Conservation (phyloP, 2,888 invertebrate species). For the Julus scanicus region DNA sequence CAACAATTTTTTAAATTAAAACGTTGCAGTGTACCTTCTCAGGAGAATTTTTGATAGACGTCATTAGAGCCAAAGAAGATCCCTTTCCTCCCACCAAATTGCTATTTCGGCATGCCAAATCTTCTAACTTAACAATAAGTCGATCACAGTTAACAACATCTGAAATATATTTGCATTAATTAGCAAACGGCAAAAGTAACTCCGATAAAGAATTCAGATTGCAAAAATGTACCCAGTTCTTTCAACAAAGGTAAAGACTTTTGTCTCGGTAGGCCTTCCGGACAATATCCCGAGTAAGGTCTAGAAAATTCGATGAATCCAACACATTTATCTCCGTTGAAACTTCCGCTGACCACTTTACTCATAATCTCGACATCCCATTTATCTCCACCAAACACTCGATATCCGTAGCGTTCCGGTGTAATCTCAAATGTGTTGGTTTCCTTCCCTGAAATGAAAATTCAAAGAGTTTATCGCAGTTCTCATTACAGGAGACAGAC, state of each 20-base stretch:
- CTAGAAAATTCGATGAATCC: constrained; percentile 9
- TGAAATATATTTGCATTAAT: not conserved
- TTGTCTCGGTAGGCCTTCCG: not conserved
- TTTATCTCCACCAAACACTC: not conserved
- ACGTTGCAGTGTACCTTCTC: not conserved
- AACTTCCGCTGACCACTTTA: constrained; percentile 6
- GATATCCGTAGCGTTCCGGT: not conserved
- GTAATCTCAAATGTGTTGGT: not conserved
- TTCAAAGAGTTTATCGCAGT: not conserved
- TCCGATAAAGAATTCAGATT: not conserved
- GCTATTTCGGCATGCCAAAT: constrained; percentile 60
- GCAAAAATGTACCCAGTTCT: constrained; percentile 25
- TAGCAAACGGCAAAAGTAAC: not conserved
- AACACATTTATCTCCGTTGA: constrained; percentile 23
- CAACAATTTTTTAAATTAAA: too few relatives aligned
- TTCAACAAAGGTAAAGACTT: not conserved
- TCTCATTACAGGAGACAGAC: too few relatives aligned
- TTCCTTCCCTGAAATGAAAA: not conserved
- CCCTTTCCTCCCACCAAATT: constrained; percentile 57
- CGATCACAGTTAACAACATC: not conserved
- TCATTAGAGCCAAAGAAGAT: constrained; percentile 57
- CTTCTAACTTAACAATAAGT: constrained; percentile 58
- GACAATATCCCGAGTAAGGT: constrained; percentile 14
- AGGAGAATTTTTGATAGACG: not conserved
- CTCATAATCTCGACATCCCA: constrained; percentile 28